Percentiles rank a stretch among this genome's conserved stretches.
Evolutionary conservation across 2,888 invertebrate genomes (phyloP).

Genomic region (Diplazon laetatorius): DNA sequence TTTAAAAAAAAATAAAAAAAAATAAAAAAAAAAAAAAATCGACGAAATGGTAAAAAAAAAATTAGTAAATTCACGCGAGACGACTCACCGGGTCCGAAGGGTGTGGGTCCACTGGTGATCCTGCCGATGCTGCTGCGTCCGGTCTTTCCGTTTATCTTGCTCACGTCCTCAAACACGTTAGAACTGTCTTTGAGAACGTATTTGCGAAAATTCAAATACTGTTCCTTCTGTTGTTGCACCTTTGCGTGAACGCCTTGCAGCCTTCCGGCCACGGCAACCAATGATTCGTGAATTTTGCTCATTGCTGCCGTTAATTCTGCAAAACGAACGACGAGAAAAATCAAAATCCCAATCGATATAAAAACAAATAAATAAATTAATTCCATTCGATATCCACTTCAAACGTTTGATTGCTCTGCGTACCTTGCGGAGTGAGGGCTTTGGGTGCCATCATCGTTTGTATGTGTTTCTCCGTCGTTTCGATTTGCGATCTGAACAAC

Average conservation of each 20-base stretch:
- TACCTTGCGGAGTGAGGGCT: conserved; percentile 87
- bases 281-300: conserved; percentile 92
- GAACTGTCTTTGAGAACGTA: conserved; percentile 90
- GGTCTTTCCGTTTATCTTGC: conserved; percentile 71
- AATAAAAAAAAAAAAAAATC: too few species aligned
- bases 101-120: conserved; percentile 86
- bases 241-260: conserved; percentile 91
- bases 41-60: background rate
- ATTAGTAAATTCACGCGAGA: background rate
- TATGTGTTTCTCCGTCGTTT: conserved; percentile 89
- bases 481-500: conserved; percentile 88
- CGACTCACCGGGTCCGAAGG: conserved; percentile 83
- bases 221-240: conserved; percentile 92
- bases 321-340: too few species aligned
- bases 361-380: too few species aligned
- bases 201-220: conserved; percentile 91
- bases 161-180: conserved; percentile 88
- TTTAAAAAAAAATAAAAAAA: conserved; percentile 8
- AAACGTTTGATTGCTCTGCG: too few species aligned
- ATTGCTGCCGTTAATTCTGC: conserved; percentile 91
- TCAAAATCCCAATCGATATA: too few species aligned
- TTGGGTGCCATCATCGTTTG: conserved; percentile 86
- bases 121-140: conserved; percentile 77
- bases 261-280: conserved; percentile 94
- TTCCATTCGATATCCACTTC: too few species aligned